phyloP scores from a whole-genome alignment of 64 coral and sea anemone species.

The Orbicella faveolata region DNA sequence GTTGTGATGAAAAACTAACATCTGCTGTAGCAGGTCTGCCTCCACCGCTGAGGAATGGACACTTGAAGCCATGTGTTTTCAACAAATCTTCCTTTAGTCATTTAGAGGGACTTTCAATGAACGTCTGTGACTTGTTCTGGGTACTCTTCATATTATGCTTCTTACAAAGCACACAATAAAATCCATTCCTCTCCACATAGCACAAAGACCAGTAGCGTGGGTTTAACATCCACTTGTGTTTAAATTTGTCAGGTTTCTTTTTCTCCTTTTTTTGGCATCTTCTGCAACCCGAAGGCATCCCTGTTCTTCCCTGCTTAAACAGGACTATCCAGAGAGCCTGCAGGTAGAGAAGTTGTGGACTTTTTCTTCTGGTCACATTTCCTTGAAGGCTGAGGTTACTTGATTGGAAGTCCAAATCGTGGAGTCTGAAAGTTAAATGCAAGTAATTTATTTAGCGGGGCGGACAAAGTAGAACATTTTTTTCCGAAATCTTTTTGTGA shows the following conservation, averaged over 20 bases:
- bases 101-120: constrained; percentile 6
- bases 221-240: constrained; percentile 24
- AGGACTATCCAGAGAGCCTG: not conserved
- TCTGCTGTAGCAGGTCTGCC: constrained; percentile 8
- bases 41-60: constrained; percentile 5
- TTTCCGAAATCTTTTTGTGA: not conserved
- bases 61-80: not conserved
- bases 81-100: not conserved
- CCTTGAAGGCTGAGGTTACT: constrained; percentile 16
- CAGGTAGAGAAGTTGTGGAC: constrained; percentile 23
- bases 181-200: constrained; percentile 24
- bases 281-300: constrained; percentile 15
- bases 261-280: constrained; percentile 26
- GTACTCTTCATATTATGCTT: not conserved
- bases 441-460: constrained; percentile 2
- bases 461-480: not conserved
- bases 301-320: constrained; percentile 30
- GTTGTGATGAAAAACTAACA: constrained; percentile 39
- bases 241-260: constrained; percentile 30
- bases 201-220: constrained; percentile 16
- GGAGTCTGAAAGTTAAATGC: constrained; percentile 14
- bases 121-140: constrained; percentile 19
- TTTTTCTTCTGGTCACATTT: constrained; percentile 28
- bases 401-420: constrained; percentile 27
- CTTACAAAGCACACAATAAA: constrained; percentile 20